Conservation (phyloP, 2,888 invertebrate species). For the Seira musarum region DNA sequence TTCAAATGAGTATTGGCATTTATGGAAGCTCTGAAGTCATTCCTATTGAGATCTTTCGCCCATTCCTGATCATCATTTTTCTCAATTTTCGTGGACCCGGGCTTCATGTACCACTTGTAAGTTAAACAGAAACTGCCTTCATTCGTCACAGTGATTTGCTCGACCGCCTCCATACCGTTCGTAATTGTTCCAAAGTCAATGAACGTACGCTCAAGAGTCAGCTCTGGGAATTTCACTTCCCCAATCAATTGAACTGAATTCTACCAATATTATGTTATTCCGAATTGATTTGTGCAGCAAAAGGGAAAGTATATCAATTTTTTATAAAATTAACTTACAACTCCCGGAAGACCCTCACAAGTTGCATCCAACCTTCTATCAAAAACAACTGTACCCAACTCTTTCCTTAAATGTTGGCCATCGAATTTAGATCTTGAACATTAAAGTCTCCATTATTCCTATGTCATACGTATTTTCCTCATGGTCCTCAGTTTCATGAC, state of each 20-base stretch:
- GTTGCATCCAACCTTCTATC: conserved; percentile 34
- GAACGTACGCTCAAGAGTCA: conserved; percentile 25
- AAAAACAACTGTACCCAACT: conserved; percentile 48
- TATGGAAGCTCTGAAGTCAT: too few relatives aligned
- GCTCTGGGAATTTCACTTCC: conserved; percentile 57
- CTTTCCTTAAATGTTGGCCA: conserved; percentile 59
- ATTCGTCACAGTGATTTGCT: conserved; percentile 59
- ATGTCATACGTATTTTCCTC: conserved; percentile 46
- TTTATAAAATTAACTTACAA: conserved; percentile 9
- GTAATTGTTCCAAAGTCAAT: conserved; percentile 57
- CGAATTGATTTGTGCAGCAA: conserved; percentile 6
- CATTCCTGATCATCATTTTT: conserved; percentile 21
- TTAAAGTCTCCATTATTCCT: conserved; percentile 23
- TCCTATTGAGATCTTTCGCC: conserved; percentile 20
- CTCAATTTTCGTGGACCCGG: conserved; percentile 32
- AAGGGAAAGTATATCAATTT: too few relatives aligned
- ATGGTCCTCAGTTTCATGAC: conserved; percentile 19
- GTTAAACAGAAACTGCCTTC: conserved; percentile 53
- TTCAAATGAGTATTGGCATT: too few relatives aligned
- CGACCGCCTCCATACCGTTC: conserved; percentile 60
- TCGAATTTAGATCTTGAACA: conserved; percentile 54
- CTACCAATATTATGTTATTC: too few relatives aligned
- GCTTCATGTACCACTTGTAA: conserved; percentile 64
- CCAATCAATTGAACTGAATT: conserved; percentile 49
- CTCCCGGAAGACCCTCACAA: conserved; percentile 40